Evolutionary conservation across 2,113 vertebrate genomes (phyloP).

Genomic region (Colistium nudipinnis): DNA sequence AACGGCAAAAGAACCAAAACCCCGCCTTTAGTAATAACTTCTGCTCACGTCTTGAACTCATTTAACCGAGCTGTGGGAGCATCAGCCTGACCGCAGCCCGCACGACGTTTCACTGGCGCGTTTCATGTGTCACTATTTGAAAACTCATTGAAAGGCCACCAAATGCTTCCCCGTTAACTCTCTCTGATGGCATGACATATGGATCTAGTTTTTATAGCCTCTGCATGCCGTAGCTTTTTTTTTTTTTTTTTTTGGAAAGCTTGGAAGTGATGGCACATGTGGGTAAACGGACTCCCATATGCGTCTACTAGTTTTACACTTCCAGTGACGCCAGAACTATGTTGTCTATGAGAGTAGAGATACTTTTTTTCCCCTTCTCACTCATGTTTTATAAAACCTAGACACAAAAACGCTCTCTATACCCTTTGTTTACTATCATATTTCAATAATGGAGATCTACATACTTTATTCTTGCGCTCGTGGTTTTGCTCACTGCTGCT

Average conservation of each 20-base stretch:
- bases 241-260: slow-evolving; percentile 24
- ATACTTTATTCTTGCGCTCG: slow-evolving; percentile 88
- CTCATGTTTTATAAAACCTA: not conserved
- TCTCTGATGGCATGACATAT: slow-evolving; percentile 40
- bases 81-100: slow-evolving; percentile 21
- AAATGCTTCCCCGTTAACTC: slow-evolving; percentile 21
- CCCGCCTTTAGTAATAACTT: not conserved
- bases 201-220: slow-evolving; percentile 30
- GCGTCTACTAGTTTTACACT: slow-evolving; percentile 22
- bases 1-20: slow-evolving; percentile 20
- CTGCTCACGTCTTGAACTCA: slow-evolving; percentile 36
- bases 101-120: slow-evolving; percentile 33
- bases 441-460: not conserved
- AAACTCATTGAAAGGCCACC: slow-evolving; percentile 51
- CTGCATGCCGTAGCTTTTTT: slow-evolving; percentile 9
- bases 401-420: not conserved
- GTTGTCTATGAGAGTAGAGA: no score
- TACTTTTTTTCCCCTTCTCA: not conserved
- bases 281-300: slow-evolving; percentile 6
- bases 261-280: slow-evolving; percentile 8
- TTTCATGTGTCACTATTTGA: slow-evolving; percentile 51
- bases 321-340: slow-evolving; percentile 5
- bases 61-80: slow-evolving; percentile 48
- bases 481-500: slow-evolving; percentile 80
- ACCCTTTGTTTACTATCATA: not conserved